Evolutionary conservation across 2,797 vertebrate species (phyloP), one percentile per base, ranked within the genome.

Genomic region (Malurus leucopterus): DNA sequence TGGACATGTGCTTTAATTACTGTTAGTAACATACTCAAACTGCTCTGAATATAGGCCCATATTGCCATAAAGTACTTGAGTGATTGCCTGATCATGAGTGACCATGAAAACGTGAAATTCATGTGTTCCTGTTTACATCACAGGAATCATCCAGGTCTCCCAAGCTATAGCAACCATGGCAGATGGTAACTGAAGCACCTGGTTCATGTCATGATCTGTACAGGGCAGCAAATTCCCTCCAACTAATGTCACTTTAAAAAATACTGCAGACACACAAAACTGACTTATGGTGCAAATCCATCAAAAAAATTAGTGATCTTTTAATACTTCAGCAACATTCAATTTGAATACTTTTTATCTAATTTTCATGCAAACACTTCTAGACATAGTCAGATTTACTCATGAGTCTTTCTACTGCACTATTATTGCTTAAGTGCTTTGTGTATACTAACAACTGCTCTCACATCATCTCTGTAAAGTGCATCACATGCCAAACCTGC

Each of bases 41-140:
- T 44, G 32, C 20, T 67, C 64, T 51, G 20, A 78, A 58, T 38
- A 49, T 5, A 18, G 15, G 10, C 5, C n/a, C 9, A 5, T n/a
- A 50, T 26, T 73, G 36, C 50, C 43, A 70, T 13, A 75, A 78
- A 57, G 29, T 19, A 65, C 24, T 6, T 22, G 14, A 65, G 7
- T 9, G 61, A 78, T 11, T 38, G 21, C 3, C n/a, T 57, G 19
- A 49, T 81, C 8, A 24, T 4, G 20, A 0, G 0, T 18, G 21
- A 80, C 23, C 22, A 26, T 0, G 8, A 49, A n/a, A 88, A 55
- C 49, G 59, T 2, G 10, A 47, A 74, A 75, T 49, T 75, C 36
- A 30, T 43, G 18, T 20, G 24, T 40, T 73, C 7, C 21, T 67
- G 15, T 74, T 71, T 0, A 49, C 7, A 46, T 22, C 36, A 76